These are phyloP conservation scores for Notospermus geniculatus DNA, from an alignment of 1,140 invertebrate species.

Conservation along the genomic window DNA sequence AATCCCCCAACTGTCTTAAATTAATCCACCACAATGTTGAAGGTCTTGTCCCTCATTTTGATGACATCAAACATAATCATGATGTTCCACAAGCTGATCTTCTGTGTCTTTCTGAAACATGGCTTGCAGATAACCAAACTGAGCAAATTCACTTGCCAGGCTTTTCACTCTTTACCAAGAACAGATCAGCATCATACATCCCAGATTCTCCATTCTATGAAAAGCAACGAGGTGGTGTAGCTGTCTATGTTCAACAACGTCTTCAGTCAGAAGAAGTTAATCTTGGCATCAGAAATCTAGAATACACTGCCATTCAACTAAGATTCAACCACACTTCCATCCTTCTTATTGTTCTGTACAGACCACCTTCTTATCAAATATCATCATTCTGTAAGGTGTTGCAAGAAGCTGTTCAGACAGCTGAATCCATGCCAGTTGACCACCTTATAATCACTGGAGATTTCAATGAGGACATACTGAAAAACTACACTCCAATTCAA, in stretches of 20 bases:
- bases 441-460: constrained; percentile 16
- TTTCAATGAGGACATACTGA: constrained; percentile 16
- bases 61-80: constrained; percentile 4
- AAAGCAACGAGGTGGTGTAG: background rate
- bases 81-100: background rate
- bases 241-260: background rate
- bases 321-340: background rate
- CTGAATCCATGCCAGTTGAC: background rate
- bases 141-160: background rate
- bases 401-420: background rate
- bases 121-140: background rate
- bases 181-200: background rate
- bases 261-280: background rate
- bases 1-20: constrained; percentile 7
- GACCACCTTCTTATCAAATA: constrained; percentile 14
- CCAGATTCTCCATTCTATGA: background rate
- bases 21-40: constrained; percentile 10
- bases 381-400: constrained; percentile 7
- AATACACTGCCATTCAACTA: constrained; percentile 1
- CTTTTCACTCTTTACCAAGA: background rate
- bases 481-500: background rate
- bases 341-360: constrained; percentile 11
- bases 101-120: constrained; percentile 5
- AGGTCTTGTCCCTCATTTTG: constrained; percentile 7
- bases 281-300: background rate